Base-by-base conservation (phyloP, 2,888 invertebrate species). In the Drosophila pseudotalamancana region DNA sequence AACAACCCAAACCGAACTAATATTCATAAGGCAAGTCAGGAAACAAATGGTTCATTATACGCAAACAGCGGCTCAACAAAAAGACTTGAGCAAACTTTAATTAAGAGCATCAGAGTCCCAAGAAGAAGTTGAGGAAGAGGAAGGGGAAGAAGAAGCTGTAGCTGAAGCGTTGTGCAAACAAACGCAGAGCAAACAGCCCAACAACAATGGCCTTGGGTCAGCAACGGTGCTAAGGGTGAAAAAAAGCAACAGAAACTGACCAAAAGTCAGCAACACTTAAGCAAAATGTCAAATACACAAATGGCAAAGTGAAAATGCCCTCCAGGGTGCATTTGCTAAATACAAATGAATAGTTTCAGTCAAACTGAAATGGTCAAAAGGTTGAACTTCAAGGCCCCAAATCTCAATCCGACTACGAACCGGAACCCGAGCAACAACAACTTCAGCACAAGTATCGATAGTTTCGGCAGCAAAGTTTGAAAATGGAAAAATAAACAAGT, bases 221-320 rank as follows among this genome's bases (percentile, higher is more conserved):
- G 66, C 51, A 27, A n/a, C n/a, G 4, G 18, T 3, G 12, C 9
- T 27, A n/a, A 5, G 34, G 23, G 2, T 12, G 14, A 1, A 4
- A 5, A 8, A 14, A 14, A 16, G 25, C 11, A 5, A 1, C 19
- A 14, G 32, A 70, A 71, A 68, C 65, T 86, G 64, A 72, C 84
- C 83, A 74, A 87, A 83, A 83, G 88, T 83, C 83, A 88, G 87
- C 88, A 86, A 88, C 88, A 88, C 88, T 86, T 86, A 83, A 71
- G 77, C 73, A 84, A 88, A 83, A 88, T 83, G 83, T 88, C 83
- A 83, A 83, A 86, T 88, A 88, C 83, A 83, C 84, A 81, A 81
- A 84, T 84, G 78, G 67, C 77, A 55, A 65, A 81, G 71, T 77
- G 72, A 74, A 81, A 87, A 82, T 60, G 63, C 72, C 87, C 87